Conservation (phyloP, 2,888 invertebrate genomes). For the Drosophila subquinaria region DNA sequence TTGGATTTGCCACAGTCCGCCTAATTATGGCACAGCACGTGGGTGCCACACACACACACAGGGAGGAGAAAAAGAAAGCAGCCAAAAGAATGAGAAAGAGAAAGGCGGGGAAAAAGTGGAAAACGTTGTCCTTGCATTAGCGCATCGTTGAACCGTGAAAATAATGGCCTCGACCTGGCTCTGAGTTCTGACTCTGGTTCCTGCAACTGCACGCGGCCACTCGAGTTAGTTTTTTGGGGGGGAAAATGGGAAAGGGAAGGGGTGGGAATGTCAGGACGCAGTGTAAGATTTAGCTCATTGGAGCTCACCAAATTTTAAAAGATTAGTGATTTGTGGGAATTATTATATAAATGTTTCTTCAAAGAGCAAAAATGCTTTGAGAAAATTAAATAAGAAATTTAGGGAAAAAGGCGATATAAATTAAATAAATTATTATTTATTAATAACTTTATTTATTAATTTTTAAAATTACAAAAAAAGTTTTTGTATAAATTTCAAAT, state of each 20-base stretch:
- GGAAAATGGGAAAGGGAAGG: neutral
- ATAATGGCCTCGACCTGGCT: slow-evolving; percentile 57
- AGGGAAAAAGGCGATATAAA: too few species aligned
- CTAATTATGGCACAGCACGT: slow-evolving; percentile 73
- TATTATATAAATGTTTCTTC: neutral
- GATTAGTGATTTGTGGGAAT: slow-evolving; percentile 11
- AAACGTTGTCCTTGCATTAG: slow-evolving; percentile 62
- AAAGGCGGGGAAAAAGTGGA: slow-evolving; percentile 33
- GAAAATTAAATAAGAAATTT: neutral
- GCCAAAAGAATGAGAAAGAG: neutral
- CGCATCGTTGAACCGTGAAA: slow-evolving; percentile 68
- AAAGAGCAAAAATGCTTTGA: neutral
- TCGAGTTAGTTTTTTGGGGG: slow-evolving; percentile 20
- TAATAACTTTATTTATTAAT: too few species aligned
- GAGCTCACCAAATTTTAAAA: slow-evolving; percentile 8
- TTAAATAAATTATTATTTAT: too few species aligned
- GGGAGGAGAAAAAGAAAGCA: neutral
- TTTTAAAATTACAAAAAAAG: too few species aligned
- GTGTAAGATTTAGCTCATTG: slow-evolving; percentile 14
- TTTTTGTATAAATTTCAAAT: too few species aligned
- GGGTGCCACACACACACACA: slow-evolving; percentile 25
- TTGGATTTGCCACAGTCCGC: slow-evolving; percentile 69
- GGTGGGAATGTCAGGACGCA: neutral
- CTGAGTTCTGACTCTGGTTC: neutral
- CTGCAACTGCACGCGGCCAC: slow-evolving; percentile 40